Evolutionary conservation across 2,888 invertebrate genomes (phyloP).

Genomic region (Luperina testacea): DNA sequence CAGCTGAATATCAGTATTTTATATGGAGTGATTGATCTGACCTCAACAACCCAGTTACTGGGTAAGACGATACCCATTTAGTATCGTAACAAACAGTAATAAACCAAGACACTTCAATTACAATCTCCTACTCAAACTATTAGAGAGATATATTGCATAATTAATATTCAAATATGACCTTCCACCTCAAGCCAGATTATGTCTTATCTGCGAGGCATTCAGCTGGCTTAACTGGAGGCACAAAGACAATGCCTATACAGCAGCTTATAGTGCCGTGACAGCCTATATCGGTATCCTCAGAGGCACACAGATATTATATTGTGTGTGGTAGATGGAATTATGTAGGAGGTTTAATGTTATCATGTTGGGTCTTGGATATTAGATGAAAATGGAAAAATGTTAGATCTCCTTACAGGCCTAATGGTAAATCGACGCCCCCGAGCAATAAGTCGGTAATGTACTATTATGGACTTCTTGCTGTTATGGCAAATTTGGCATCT

Average conservation of each 20-base stretch:
- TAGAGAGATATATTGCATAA: conserved; percentile 41
- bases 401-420: not conserved
- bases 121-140: not conserved
- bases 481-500: too few species aligned
- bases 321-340: conserved; percentile 3
- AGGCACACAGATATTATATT: conserved; percentile 30
- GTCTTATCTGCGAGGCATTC: conserved; percentile 41
- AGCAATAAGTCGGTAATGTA: too few species aligned
- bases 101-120: conserved; percentile 21
- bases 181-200: conserved; percentile 34
- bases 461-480: too few species aligned
- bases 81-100: not conserved
- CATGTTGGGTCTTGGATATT: not conserved
- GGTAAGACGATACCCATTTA: not conserved
- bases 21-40: too few species aligned
- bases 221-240: conserved; percentile 9
- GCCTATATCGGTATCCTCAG: conserved; percentile 27
- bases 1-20: too few species aligned
- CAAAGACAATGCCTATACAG: conserved; percentile 27
- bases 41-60: too few species aligned
- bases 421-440: too few species aligned
- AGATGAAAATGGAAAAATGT: not conserved
- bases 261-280: conserved; percentile 22
- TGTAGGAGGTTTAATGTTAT: conserved; percentile 15
- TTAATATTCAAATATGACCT: conserved; percentile 44